Evolutionary conservation across 2,888 invertebrate species (phyloP).

Genomic region (Deroplatys truncata): DNA sequence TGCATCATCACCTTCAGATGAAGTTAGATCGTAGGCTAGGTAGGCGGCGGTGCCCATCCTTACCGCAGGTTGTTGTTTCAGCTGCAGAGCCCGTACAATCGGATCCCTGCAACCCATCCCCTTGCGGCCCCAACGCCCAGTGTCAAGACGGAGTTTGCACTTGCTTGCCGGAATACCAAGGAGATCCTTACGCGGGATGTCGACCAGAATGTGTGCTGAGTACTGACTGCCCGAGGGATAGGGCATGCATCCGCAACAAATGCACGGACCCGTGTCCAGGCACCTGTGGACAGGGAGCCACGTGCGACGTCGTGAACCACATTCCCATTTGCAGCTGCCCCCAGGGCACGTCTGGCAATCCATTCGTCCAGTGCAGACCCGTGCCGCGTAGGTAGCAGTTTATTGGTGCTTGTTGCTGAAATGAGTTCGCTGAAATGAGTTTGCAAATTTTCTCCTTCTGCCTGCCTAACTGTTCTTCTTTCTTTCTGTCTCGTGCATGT

Average conservation of each 20-base stretch:
- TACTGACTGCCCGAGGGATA: slow-evolving; percentile 63
- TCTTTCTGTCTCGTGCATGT: slow-evolving; percentile 42
- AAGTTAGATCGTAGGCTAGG: not conserved
- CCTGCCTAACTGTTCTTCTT: not conserved
- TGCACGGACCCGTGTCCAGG: slow-evolving; percentile 68
- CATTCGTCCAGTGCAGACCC: slow-evolving; percentile 53
- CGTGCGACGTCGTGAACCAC: slow-evolving; percentile 71
- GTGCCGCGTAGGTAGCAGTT: slow-evolving; percentile 17
- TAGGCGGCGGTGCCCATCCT: not conserved
- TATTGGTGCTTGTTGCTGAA: not conserved
- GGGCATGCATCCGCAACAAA: slow-evolving; percentile 68
- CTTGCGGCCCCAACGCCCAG: slow-evolving; percentile 52
- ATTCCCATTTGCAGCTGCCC: slow-evolving; percentile 74
- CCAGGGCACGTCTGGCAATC: slow-evolving; percentile 60
- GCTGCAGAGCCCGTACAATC: slow-evolving; percentile 39
- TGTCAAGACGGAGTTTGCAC: slow-evolving; percentile 53
- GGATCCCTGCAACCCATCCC: slow-evolving; percentile 57
- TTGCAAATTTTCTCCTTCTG: not conserved
- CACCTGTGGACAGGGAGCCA: slow-evolving; percentile 68
- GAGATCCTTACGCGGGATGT: slow-evolving; percentile 64
- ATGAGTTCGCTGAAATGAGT: not conserved
- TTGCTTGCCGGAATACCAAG: slow-evolving; percentile 48
- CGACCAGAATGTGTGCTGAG: slow-evolving; percentile 75
- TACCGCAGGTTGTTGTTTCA: slow-evolving; percentile 23
- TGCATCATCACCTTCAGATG: not conserved